Evolutionary conservation across 2,888 invertebrate species (phyloP), one percentile per base, ranked within the genome.

Genomic region (Emmelina monodactyla): DNA sequence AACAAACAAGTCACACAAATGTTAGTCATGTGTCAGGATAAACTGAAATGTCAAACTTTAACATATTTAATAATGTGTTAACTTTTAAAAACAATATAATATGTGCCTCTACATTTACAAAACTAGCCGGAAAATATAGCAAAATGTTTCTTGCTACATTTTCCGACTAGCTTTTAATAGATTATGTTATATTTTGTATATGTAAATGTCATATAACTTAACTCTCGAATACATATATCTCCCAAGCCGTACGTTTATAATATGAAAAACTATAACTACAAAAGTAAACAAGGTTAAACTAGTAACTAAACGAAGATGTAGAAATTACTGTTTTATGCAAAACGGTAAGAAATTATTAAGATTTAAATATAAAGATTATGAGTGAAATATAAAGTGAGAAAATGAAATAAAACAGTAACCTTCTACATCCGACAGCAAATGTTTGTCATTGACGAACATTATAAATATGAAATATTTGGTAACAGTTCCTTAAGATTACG

Each of bases 391-490:
- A 10, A 25, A 25, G 4, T 5, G 9, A 11, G 4, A 3, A 11
- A 14, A 29, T 13, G 29, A n/a, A n/a, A 15, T 16, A 13, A 25
- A 14, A 13, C 15, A 33, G 25, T 30, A 31, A 29, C 33, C 41
- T 10, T 25, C 25, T 9, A 25, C n/a, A 25, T 25, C 25, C n/a
- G 11, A 25, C 25, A 11, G 25, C n/a, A 25, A 19, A 25, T 3
- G 25, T n/a, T n/a, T n/a, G n/a, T n/a, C n/a, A n/a, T n/a, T n/a
- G n/a, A n/a, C 5, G 49, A 56, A 58, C 58, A 55, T 53, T 62
- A 67, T 67, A 70, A 76, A 75, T 76, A 76, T 58, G 70, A 70
- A 68, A 78, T 79, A 78, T 79, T 79, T 79, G 79, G 79, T 79
- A 79, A 79, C 79, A 73, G 76, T 68, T 71, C 66, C 73, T 73